Base-by-base conservation (phyloP, 2,113 vertebrate genomes). In the Lepus timidus region DNA sequence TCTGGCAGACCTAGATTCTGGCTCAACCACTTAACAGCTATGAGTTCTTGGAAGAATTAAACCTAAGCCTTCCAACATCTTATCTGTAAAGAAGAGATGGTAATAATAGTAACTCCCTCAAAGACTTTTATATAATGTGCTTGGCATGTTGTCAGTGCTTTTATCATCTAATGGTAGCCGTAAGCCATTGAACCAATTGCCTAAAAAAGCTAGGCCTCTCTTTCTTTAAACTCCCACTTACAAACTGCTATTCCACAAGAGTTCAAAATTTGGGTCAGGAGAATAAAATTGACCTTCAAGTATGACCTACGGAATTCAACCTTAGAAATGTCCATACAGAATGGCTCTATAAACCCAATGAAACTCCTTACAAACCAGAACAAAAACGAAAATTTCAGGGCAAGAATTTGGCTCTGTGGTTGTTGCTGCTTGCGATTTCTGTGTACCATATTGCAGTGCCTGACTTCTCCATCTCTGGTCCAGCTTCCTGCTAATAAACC, bases 21-120 rank as follows among this genome's bases (percentile, higher is more conserved):
- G 20, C 62, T 94, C 74, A 88, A 79, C 25, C 74, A 91, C 58
- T 91, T 95, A 74, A 73, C 20, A 87, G 73, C 51, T 92, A 70
- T 39, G 75, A 89, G 61, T 51, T 91, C 79, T 85, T 79, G 5
- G 65, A 44, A 86, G n/a, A 91, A 88, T 22, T 87, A 64, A 90
- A 85, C 49, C 61, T 62, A 68, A 70, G 25, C n/a, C 64, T 76
- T 93, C 62, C 29, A 62, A 73, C 17, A 58, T 93, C 79, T 96
- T 92, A 96, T 80, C 87, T 93, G 76, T 91, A 94, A 94, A 87
- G 84, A n/a, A 68, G 75, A 62, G 49, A 49, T 44, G 58, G 88
- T 76, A 94, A 87, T 75, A 94, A 85, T 82, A 91, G 83, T 75
- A 90, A 96, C 73, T 91, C 73, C 80, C 55, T 94, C 64, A 55